These are phyloP conservation scores for Crocuta crocuta DNA, from an alignment of 2,113 vertebrate species.

Conservation along the genomic window DNA sequence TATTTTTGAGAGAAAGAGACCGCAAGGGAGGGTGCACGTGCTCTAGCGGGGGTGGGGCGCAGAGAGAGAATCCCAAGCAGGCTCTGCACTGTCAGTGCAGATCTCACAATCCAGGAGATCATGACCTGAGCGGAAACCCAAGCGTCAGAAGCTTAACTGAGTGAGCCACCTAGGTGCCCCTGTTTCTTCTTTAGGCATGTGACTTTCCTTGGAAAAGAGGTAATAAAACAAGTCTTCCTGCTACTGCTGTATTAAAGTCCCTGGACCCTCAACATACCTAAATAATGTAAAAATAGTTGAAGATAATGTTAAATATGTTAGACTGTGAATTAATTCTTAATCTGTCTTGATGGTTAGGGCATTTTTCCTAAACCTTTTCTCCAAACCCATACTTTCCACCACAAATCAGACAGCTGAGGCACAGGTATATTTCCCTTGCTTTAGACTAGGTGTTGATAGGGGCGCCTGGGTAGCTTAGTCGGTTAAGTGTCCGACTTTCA, in stretches of 20 bases:
- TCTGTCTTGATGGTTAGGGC: neutral
- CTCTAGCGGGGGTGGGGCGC: too few species aligned
- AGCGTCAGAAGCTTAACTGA: too few species aligned
- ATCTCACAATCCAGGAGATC: too few species aligned
- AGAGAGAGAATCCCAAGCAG: too few species aligned
- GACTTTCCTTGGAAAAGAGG: neutral
- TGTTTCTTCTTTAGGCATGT: conserved; percentile 30
- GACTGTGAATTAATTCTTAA: conserved; percentile 1
- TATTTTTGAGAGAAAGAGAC: too few species aligned
- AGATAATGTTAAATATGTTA: conserved; percentile 42
- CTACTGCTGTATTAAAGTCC: conserved; percentile 17
- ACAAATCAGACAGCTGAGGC: conserved; percentile 35
- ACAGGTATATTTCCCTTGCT: neutral
- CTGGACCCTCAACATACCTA: neutral
- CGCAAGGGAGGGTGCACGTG: too few species aligned
- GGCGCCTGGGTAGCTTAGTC: too few species aligned
- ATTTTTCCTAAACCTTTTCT: conserved; percentile 47
- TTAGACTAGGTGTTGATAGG: conserved; percentile 11
- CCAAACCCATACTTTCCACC: neutral
- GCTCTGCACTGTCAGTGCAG: too few species aligned
- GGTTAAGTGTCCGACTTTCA: too few species aligned
- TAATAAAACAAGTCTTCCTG: conserved; percentile 23
- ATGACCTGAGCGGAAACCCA: too few species aligned
- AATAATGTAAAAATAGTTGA: conserved; percentile 28
- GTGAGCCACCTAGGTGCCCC: too few species aligned